A percentile compares a stretch with the other conserved stretches of the same genome.
phyloP scores from a whole-genome alignment of 2,113 vertebrate genomes.

The Gobio gobio region DNA sequence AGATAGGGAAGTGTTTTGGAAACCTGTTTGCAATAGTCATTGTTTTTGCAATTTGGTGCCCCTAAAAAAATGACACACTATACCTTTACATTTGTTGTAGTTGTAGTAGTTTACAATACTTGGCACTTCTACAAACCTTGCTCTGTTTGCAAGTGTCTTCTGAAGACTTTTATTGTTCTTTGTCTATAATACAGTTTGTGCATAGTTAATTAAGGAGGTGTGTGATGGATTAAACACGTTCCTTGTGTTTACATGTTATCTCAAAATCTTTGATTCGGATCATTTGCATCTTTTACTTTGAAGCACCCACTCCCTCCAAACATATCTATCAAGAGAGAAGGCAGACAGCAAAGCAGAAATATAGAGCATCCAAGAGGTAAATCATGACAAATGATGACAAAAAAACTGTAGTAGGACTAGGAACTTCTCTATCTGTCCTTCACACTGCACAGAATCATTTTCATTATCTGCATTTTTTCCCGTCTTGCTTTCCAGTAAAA shows the following conservation, averaged over 20 bases:
- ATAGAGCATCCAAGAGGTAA: conserved; percentile 7
- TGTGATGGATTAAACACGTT: background rate
- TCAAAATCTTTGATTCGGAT: conserved; percentile 4
- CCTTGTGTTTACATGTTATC: background rate
- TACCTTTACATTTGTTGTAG: no score
- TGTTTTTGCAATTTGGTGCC: background rate
- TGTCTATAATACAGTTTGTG: background rate
- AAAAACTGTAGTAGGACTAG: background rate
- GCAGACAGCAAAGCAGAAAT: conserved; percentile 8
- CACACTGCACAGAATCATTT: background rate
- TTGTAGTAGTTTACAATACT: background rate
- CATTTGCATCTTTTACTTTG: conserved; percentile 9
- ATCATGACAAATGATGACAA: conserved; percentile 15
- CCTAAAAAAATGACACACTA: background rate
- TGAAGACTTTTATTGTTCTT: background rate
- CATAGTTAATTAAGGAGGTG: background rate
- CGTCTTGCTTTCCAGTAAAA: background rate
- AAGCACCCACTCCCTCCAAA: background rate
- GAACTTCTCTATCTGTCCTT: conserved; percentile 5
- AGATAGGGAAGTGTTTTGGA: background rate
- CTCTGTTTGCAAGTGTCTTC: background rate
- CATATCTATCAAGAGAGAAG: conserved; percentile 16
- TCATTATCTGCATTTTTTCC: background rate
- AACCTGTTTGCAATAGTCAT: background rate
- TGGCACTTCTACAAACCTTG: background rate